phyloP scores from a whole-genome alignment of 2,888 invertebrate species.

The Thalpophila matura region DNA sequence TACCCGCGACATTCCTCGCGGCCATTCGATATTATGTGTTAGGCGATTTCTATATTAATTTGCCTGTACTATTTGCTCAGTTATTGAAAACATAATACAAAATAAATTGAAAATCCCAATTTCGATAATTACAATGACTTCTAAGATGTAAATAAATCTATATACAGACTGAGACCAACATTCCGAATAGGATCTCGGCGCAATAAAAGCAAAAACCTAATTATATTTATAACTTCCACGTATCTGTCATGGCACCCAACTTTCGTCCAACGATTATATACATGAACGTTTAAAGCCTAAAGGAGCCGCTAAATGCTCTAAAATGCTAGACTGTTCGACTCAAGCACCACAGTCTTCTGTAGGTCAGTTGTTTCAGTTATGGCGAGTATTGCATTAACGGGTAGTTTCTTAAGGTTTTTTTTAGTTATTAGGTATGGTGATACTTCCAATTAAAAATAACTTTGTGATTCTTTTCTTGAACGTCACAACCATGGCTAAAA shows the following conservation, averaged over 20 bases:
- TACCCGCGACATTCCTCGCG: conserved; percentile 6
- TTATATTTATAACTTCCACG: conserved; percentile 35
- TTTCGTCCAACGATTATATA: conserved; percentile 68
- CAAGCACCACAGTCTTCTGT: conserved; percentile 78
- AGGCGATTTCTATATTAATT: conserved; percentile 10
- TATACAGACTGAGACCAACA: conserved; percentile 55
- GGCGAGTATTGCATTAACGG: conserved; percentile 21
- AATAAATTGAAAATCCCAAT: conserved; percentile 36
- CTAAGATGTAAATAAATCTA: conserved; percentile 49
- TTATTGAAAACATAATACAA: conserved; percentile 16
- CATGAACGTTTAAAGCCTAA: conserved; percentile 60
- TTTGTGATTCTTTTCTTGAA: conserved; percentile 5
- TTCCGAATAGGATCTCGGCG: conserved; percentile 35
- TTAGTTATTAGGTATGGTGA: neutral
- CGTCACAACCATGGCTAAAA: neutral
- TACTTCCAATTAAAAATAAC: conserved; percentile 1
- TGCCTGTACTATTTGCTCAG: conserved; percentile 14
- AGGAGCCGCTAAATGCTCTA: conserved; percentile 86
- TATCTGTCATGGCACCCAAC: conserved; percentile 79
- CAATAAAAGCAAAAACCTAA: conserved; percentile 51
- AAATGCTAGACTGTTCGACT: conserved; percentile 83
- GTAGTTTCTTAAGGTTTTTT: no score
- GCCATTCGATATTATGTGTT: conserved; percentile 17
- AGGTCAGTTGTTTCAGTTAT: conserved; percentile 5
- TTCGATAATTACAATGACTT: conserved; percentile 49